phyloP scores from a whole-genome alignment of 2,888 invertebrate species.

The Ophion ellenae region DNA sequence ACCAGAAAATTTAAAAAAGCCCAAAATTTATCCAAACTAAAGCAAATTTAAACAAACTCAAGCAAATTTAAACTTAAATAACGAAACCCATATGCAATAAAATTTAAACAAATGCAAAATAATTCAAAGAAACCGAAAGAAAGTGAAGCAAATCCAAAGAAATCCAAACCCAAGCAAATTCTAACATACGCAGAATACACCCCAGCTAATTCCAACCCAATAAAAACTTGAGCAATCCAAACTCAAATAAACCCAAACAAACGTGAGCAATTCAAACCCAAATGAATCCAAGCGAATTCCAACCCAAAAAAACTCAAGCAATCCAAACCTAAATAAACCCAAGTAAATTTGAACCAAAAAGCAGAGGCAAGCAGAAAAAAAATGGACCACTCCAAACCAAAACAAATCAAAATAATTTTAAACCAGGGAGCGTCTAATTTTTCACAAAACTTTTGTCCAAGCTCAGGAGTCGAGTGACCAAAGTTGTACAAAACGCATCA shows the following conservation, averaged over 20 bases:
- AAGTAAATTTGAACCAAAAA: background rate
- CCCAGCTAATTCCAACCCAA: background rate
- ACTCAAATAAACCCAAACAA: background rate
- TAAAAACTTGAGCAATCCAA: too few species aligned
- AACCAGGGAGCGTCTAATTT: background rate
- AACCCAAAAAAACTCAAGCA: too few species aligned
- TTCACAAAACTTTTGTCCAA: background rate
- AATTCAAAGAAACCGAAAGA: background rate
- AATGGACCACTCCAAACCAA: background rate
- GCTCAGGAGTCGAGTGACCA: background rate
- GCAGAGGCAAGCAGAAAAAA: background rate
- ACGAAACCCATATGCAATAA: too few species aligned
- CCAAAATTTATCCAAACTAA: too few species aligned
- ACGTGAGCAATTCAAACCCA: background rate
- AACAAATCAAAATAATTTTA: background rate
- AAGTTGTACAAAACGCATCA: background rate
- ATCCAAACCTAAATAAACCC: background rate
- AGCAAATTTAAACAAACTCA: too few species aligned
- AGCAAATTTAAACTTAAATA: too few species aligned
- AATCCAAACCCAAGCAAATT: too few species aligned
- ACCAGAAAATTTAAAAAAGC: background rate
- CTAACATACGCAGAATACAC: too few species aligned
- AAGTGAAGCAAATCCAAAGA: too few species aligned
- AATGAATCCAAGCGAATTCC: too few species aligned
- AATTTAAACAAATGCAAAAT: background rate